A percentile compares a stretch with the other conserved stretches of the same genome.
These are phyloP conservation scores for Melipona bicolor DNA, from an alignment of 2,888 invertebrate genomes.

Conservation along the genomic window DNA sequence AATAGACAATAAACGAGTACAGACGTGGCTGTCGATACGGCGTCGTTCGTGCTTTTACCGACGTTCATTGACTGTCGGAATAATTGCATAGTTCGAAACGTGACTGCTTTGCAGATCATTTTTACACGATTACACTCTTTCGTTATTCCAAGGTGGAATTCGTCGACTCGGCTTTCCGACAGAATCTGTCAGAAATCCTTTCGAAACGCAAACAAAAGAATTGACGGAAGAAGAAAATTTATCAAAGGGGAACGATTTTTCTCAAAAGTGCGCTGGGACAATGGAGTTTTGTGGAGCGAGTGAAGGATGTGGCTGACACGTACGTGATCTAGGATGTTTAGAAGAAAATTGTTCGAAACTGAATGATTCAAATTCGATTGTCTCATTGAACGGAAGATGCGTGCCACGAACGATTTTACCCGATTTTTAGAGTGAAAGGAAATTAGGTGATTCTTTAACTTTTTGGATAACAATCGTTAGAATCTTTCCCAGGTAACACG, in stretches of 20 bases:
- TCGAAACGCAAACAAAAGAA: neutral
- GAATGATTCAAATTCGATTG: neutral
- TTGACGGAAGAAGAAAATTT: neutral
- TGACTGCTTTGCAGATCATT: constrained; percentile 13
- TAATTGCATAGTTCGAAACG: constrained; percentile 27
- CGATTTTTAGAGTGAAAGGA: neutral
- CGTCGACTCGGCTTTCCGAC: neutral
- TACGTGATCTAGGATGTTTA: neutral
- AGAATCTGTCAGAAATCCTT: neutral
- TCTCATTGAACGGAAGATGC: neutral
- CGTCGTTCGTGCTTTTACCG: constrained; percentile 18
- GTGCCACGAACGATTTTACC: no score
- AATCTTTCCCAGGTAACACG: neutral
- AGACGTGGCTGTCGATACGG: constrained; percentile 33
- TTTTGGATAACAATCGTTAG: neutral
- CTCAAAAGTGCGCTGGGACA: neutral
- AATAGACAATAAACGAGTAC: constrained; percentile 7
- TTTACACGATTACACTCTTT: neutral
- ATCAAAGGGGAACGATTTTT: neutral
- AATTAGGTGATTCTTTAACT: no score
- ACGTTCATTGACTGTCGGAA: constrained; percentile 40
- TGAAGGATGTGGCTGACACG: neutral
- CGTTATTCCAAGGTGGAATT: neutral
- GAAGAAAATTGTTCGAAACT: neutral
- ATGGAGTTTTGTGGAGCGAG: neutral